Conservation (phyloP, 2,888 invertebrate species). For the Silvanus unidentatus region DNA sequence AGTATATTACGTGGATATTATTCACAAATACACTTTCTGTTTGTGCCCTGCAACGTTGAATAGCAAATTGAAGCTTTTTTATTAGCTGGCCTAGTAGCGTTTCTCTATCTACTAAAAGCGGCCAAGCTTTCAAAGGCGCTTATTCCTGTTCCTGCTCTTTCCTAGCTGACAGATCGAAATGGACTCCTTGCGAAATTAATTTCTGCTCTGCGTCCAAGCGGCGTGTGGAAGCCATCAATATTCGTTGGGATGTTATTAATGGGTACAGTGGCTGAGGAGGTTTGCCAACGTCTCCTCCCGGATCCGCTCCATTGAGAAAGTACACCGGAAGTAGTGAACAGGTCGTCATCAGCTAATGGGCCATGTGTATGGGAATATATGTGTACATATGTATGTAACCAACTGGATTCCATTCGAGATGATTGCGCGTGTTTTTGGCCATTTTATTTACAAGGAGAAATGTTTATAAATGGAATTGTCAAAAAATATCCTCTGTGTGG, state of each 20-base stretch:
- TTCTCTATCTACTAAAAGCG: slow-evolving; percentile 16
- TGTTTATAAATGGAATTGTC: too few species aligned
- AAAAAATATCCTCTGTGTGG: too few species aligned
- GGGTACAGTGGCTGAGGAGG: too few species aligned
- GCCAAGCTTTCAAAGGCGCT: slow-evolving; percentile 3
- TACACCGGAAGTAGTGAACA: slow-evolving; percentile 21
- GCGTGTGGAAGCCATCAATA: too few species aligned
- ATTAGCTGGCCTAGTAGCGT: slow-evolving; percentile 27
- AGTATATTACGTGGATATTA: slow-evolving; percentile 16
- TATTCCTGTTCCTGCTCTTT: too few species aligned
- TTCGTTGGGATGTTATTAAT: too few species aligned
- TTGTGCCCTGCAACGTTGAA: slow-evolving; percentile 14
- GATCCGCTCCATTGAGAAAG: slow-evolving; percentile 13
- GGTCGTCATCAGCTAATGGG: slow-evolving; percentile 33
- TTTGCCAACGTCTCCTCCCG: background rate
- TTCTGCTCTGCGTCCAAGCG: too few species aligned
- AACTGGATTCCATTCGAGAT: slow-evolving; percentile 2
- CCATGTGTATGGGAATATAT: slow-evolving; percentile 14
- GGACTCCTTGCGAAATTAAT: too few species aligned
- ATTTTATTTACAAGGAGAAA: too few species aligned
- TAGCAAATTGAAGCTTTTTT: slow-evolving; percentile 28
- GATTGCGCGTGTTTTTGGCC: slow-evolving; percentile 1
- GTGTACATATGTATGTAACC: too few species aligned
- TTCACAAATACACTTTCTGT: slow-evolving; percentile 1
- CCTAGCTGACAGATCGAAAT: too few species aligned